Evolutionary conservation across 1,140 invertebrate species (phyloP), one percentile per base, ranked within the genome.

Genomic region (Panagrolaimus sp.): DNA sequence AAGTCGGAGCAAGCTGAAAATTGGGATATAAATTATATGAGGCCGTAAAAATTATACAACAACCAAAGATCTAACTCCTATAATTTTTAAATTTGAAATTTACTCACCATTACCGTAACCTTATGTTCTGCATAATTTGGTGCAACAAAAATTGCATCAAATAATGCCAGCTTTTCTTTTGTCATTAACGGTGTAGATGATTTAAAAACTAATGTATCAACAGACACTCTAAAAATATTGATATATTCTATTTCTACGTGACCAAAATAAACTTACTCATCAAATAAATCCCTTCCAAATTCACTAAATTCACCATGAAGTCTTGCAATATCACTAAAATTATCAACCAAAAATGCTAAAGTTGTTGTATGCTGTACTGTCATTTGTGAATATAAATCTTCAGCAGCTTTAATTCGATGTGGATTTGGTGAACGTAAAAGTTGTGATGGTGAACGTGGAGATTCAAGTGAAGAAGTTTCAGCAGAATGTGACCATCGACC

Each of bases 1-100:
- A 68, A 43, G 73, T 68, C 43, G 73, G 72, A 11, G 68, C 65
- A 38, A 75, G 69, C 72, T 74, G 16, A n/a, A n/a, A n/a, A n/a
- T n/a, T n/a, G n/a, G n/a, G n/a, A n/a, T n/a, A n/a, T n/a, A n/a
- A n/a, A n/a, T n/a, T n/a, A n/a, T n/a, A n/a, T n/a, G n/a, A n/a
- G n/a, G n/a, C n/a, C n/a, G n/a, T n/a, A n/a, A n/a, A n/a, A n/a
- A n/a, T n/a, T n/a, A n/a, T n/a, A n/a, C n/a, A n/a, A n/a, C n/a
- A n/a, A n/a, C n/a, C n/a, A n/a, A n/a, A n/a, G n/a, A n/a, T n/a
- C n/a, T n/a, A n/a, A n/a, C n/a, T n/a, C n/a, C n/a, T n/a, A n/a
- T n/a, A 68, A 47, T 20, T 44, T 20, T 93, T 68, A n/a, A n/a
- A n/a, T n/a, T n/a, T n/a, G n/a, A n/a, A n/a, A n/a, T n/a, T n/a